Conservation (phyloP, 2,113 vertebrate species). For the Tupaia tana region DNA sequence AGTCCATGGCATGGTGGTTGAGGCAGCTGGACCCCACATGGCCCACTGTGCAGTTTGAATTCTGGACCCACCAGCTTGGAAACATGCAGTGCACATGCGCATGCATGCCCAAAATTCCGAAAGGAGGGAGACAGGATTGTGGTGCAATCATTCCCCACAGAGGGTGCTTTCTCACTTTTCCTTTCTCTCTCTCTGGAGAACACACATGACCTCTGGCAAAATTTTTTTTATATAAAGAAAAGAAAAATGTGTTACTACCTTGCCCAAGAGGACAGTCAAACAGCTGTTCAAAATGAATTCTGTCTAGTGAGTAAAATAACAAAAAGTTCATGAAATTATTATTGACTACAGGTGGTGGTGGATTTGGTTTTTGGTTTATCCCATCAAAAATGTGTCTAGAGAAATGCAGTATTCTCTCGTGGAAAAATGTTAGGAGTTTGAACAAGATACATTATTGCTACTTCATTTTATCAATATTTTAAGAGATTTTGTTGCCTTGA, state of each 20-base stretch:
- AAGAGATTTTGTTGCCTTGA: not conserved
- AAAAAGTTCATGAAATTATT: conserved; percentile 30
- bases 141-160: too few species aligned
- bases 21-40: too few species aligned
- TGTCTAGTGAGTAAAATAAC: conserved; percentile 19
- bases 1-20: too few species aligned
- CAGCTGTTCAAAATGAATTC: conserved; percentile 27
- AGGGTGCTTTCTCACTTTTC: too few species aligned
- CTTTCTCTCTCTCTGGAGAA: too few species aligned
- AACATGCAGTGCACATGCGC: too few species aligned
- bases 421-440: conserved; percentile 11
- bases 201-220: too few species aligned
- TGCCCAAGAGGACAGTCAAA: not conserved
- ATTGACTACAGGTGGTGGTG: not conserved
- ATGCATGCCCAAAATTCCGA: too few species aligned
- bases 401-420: not conserved
- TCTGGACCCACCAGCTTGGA: too few species aligned
- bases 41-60: too few species aligned
- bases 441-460: not conserved
- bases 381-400: conserved; percentile 38
- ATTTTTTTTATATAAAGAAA: too few species aligned
- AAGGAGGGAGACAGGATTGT: too few species aligned
- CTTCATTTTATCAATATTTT: not conserved
- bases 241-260: not conserved
- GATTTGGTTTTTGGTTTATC: conserved; percentile 12